Evolutionary conservation across 2,888 invertebrate genomes (phyloP), one percentile per base, ranked within the genome.

Genomic region (Branchellion lobata): DNA sequence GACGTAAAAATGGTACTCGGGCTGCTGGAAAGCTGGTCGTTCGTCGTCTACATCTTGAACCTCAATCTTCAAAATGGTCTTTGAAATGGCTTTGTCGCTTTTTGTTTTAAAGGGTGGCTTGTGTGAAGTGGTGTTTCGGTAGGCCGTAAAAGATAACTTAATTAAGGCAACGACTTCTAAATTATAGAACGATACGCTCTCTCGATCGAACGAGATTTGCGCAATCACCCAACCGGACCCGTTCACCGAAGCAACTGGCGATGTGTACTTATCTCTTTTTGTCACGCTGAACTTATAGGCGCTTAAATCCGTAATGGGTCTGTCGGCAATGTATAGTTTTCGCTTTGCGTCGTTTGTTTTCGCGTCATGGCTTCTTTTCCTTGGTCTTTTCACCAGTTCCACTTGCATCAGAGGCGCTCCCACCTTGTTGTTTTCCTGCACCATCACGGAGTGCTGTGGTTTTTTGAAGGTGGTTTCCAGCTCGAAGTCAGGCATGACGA

Each of bases 371-470:
- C 47, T 47, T 14, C 18, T 47, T 47, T 14, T 14, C 8, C 47
- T 8, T 47, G 47, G 47, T 47, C 47, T 47, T 14, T 47, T 47
- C 18, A 75, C 34, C n/a, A 75, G 29, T 51, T 84, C 83, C 14
- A 85, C 78, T 47, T 71, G 71, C 5, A 79, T 65, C 0, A 82
- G 14, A 24, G 53, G 31, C 27, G 21, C 51, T 31, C 77, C 74
- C 3, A 78, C n/a, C 18, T 53, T 61, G 72, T 81, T 82, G 69
- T 82, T 81, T 36, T 81, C 81, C 8, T 51, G 27, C 18, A 82
- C 51, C 8, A 34, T 31, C 5, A 47, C 69, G 40, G 33, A 53
- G 65, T 79, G 81, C 0, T 74, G 24, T 1, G 81, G 81, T 18
- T 36, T 36, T 61, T 82, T 78, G 34, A 79, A 80, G 36, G 77